Conservation (phyloP, 2,113 vertebrate species). For the Epinephelus fuscoguttatus region DNA sequence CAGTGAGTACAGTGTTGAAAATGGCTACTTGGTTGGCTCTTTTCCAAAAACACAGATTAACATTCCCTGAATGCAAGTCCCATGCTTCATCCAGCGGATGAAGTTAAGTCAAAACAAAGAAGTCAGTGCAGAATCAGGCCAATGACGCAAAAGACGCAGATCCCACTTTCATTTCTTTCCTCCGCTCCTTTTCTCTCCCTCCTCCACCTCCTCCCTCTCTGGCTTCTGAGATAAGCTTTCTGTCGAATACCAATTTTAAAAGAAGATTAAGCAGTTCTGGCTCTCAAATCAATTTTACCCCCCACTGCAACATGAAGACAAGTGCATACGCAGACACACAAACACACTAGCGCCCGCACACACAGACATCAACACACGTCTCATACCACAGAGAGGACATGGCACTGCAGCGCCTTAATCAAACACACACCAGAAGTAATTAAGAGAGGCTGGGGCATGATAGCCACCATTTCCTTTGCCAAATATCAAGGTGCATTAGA, state of each 20-base stretch:
- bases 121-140: slow-evolving; percentile 40
- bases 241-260: slow-evolving; percentile 76
- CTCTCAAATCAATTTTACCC: slow-evolving; percentile 73
- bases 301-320: slow-evolving; percentile 61
- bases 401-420: slow-evolving; percentile 33
- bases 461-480: slow-evolving; percentile 46
- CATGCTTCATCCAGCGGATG: slow-evolving; percentile 28
- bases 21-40: slow-evolving; percentile 13
- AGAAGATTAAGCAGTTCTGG: slow-evolving; percentile 75
- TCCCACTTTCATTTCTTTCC: slow-evolving; percentile 53
- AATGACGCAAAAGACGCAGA: slow-evolving; percentile 56
- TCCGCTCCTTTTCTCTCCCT: slow-evolving; percentile 7
- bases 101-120: slow-evolving; percentile 59
- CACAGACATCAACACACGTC: slow-evolving; percentile 31
- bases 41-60: slow-evolving; percentile 41
- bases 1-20: slow-evolving; percentile 19
- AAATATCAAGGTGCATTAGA: slow-evolving; percentile 47
- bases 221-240: slow-evolving; percentile 74
- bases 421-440: slow-evolving; percentile 62
- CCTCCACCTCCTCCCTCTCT: slow-evolving; percentile 40
- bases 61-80: slow-evolving; percentile 21
- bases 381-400: slow-evolving; percentile 18
- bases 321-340: slow-evolving; percentile 22
- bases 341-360: neutral
- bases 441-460: slow-evolving; percentile 32